Evolutionary conservation across 2,888 invertebrate species (phyloP).

Genomic region (Diarsia rubi): DNA sequence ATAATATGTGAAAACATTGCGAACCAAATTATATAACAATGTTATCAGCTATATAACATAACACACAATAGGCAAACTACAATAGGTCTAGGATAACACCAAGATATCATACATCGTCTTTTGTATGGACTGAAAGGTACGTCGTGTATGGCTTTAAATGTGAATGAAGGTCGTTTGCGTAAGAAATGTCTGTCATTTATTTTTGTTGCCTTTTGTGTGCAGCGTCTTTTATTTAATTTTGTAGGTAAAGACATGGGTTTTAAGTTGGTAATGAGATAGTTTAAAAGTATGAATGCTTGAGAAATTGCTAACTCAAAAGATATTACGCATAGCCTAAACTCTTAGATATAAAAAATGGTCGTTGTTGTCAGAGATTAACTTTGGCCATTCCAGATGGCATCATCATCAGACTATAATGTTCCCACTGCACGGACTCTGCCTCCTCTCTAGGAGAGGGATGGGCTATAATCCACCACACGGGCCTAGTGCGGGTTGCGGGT

Average conservation of each 20-base stretch:
- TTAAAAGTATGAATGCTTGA: background rate
- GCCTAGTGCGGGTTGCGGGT: no score
- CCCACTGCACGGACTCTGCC: no score
- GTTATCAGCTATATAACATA: background rate
- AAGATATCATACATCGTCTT: constrained; percentile 34
- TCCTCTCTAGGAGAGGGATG: no score
- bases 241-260: background rate
- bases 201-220: background rate
- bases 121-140: constrained; percentile 8
- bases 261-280: background rate
- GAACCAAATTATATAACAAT: no score
- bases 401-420: no score
- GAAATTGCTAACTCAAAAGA: background rate
- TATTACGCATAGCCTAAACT: background rate
- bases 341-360: background rate
- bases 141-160: constrained; percentile 2
- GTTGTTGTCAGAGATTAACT: background rate
- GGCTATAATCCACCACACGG: no score
- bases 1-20: no score
- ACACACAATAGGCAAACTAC: constrained; percentile 26
- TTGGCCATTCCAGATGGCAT: background rate
- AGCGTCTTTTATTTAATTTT: background rate
- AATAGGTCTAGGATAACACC: constrained; percentile 45
- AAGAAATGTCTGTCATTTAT: constrained; percentile 6
- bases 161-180: constrained; percentile 14